Percentiles rank a stretch among this genome's conserved stretches.
Evolutionary conservation across 2,113 vertebrate species (phyloP).

Genomic region (Sminthopsis crassicaudata): DNA sequence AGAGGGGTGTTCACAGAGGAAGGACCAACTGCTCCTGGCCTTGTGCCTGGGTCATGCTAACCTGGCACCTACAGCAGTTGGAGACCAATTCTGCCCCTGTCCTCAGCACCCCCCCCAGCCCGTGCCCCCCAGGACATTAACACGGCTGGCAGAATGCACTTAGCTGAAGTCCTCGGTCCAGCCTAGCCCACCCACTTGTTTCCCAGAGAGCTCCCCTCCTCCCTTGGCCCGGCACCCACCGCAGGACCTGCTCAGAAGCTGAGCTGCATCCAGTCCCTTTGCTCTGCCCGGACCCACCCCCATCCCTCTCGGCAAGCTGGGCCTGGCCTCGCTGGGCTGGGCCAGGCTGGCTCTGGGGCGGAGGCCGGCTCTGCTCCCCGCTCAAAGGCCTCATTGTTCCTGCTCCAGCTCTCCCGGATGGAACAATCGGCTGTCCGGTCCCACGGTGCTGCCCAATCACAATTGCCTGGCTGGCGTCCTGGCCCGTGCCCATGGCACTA

Average conservation of each 20-base stretch:
- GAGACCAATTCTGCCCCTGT: not conserved
- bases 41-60: not conserved
- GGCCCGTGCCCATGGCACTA: not conserved
- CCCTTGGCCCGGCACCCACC: not conserved
- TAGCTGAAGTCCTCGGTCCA: not conserved
- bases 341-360: not conserved
- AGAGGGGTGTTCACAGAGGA: not conserved
- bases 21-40: not conserved
- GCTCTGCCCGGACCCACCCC: not conserved
- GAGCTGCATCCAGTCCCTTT: not conserved
- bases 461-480: not conserved
- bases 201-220: not conserved
- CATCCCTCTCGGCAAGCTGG: not conserved
- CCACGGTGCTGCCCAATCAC: not conserved
- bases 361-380: not conserved
- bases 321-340: not conserved
- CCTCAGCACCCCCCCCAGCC: not conserved
- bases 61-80: not conserved
- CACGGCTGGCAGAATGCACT: not conserved
- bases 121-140: not conserved
- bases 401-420: not conserved
- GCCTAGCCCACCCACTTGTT: not conserved
- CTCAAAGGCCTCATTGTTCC: not conserved
- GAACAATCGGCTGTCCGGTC: not conserved
- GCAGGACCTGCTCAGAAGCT: not conserved